Evolutionary conservation across 1,140 invertebrate genomes (phyloP), one percentile per base, ranked within the genome.

Genomic region (Rhynchophorus ferrugineus): DNA sequence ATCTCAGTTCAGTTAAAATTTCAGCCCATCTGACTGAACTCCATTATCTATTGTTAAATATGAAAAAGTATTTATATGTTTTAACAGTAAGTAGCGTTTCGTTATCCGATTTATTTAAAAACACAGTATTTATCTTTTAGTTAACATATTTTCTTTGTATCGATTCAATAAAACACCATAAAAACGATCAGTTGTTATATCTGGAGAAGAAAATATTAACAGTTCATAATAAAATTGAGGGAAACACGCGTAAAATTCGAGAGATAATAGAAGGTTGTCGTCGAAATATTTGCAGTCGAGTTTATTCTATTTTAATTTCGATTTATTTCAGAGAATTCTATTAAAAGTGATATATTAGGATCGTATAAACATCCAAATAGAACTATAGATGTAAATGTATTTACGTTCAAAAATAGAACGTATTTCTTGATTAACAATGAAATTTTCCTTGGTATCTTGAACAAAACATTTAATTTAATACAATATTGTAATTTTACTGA

Each of bases 361-460:
- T 16, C 14, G 1, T 3, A 2, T 22, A 9, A 13, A 3, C 43
- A 1, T 8, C n/a, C 17, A 21, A 17, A 29, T 16, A 3, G 2
- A 14, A 16, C 3, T 7, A 29, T 18, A 7, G 22, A 22, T n/a
- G 19, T 45, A 18, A 13, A 52, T 14, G 22, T 36, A 6, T 52
- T 43, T 34, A 45, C 42, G 5, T 21, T 44, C 5, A 38, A 44
- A 14, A 52, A 52, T 14, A 45, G 38, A 37, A 52, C 42, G 3
- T 52, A 43, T 45, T 24, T 52, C 13, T 11, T n/a, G 16, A 45
- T 52, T 8, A 22, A 38, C 22, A 35, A 52, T 38, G 43, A 45
- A 14, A 22, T 45, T 11, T 52, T 52, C 38, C 3, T 45, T n/a
- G 37, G n/a, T 1, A 39, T n/a, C 16, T 21, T 22, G 18, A 20